Evolutionary conservation across 1,140 invertebrate species (phyloP).

Genomic region (Danaus plexippus): DNA sequence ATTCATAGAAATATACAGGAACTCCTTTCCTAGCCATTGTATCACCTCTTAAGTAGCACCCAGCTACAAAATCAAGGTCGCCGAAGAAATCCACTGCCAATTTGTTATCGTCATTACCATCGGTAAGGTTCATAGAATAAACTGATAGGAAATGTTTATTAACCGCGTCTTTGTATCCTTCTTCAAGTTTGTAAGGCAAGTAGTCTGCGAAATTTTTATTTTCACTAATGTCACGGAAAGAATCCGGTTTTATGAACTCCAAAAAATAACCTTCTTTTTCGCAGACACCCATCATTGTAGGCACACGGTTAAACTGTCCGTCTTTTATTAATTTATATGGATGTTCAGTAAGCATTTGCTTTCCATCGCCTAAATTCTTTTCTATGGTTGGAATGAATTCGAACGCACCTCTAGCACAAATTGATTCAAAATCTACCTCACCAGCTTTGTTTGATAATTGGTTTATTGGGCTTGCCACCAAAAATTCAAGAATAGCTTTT

Average conservation of each 20-base stretch:
- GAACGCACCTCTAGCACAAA: slow-evolving; percentile 21
- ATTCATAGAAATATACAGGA: slow-evolving; percentile 44
- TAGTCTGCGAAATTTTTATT: slow-evolving; percentile 29
- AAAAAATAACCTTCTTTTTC: slow-evolving; percentile 56
- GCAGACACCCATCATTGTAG: slow-evolving; percentile 69
- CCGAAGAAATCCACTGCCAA: slow-evolving; percentile 38
- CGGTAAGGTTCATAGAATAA: slow-evolving; percentile 23
- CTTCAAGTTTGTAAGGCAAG: slow-evolving; percentile 28
- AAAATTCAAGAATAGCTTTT: slow-evolving; percentile 24
- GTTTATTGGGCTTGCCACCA: slow-evolving; percentile 16
- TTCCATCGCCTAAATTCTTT: slow-evolving; percentile 45
- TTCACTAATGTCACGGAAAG: slow-evolving; percentile 19
- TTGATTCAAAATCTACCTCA: slow-evolving; percentile 23
- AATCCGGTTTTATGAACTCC: slow-evolving; percentile 17
- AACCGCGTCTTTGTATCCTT: slow-evolving; percentile 18
- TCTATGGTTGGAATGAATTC: slow-evolving; percentile 52
- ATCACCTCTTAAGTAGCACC: slow-evolving; percentile 44
- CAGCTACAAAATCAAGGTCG: slow-evolving; percentile 61
- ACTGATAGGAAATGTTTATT: slow-evolving; percentile 32
- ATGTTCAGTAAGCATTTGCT: slow-evolving; percentile 70
- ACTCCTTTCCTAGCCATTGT: slow-evolving; percentile 38
- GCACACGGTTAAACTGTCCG: slow-evolving; percentile 62
- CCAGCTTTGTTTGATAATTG: slow-evolving; percentile 12
- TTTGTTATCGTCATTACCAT: slow-evolving; percentile 21
- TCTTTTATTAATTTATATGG: slow-evolving; percentile 66